Evolutionary conservation across 2,888 invertebrate genomes (phyloP).

Genomic region (Gymnocheta viridis): DNA sequence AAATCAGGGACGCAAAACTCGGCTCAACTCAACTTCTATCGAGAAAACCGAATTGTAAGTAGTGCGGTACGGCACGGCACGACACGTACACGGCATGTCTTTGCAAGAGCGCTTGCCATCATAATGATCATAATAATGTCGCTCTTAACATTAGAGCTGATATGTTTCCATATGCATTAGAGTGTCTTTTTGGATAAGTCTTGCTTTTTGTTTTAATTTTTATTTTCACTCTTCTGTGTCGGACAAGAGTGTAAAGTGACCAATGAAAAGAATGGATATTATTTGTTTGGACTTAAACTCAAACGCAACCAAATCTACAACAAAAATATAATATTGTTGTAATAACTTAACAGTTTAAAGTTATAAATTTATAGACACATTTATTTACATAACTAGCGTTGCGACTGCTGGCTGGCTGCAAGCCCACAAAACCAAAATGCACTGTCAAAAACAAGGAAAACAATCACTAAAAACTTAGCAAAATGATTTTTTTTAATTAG

Average conservation of each 20-base stretch:
- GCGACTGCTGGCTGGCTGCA: background rate
- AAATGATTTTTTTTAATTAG: background rate
- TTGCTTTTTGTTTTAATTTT: background rate
- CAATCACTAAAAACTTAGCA: background rate
- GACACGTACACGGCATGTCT: background rate
- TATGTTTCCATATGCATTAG: slow-evolving; percentile 32
- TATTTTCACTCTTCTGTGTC: background rate
- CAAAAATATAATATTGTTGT: slow-evolving; percentile 36
- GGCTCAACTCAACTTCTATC: background rate
- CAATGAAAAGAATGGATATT: slow-evolving; percentile 8
- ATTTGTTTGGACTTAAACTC: slow-evolving; percentile 28
- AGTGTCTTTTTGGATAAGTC: background rate
- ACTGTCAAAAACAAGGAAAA: slow-evolving; percentile 13
- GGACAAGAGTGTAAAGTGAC: slow-evolving; percentile 5
- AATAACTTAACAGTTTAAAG: slow-evolving; percentile 60
- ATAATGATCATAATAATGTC: slow-evolving; percentile 33
- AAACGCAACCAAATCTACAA: slow-evolving; percentile 50
- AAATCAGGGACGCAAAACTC: slow-evolving; percentile 23
- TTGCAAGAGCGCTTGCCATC: background rate
- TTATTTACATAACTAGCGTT: slow-evolving; percentile 54
- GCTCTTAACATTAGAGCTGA: slow-evolving; percentile 32
- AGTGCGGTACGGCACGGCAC: background rate
- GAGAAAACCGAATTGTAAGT: background rate
- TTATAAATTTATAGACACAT: slow-evolving; percentile 48
- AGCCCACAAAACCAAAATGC: background rate